Evolutionary conservation across 2,797 vertebrate species (phyloP).

Genomic region (Centropyge bicolor): DNA sequence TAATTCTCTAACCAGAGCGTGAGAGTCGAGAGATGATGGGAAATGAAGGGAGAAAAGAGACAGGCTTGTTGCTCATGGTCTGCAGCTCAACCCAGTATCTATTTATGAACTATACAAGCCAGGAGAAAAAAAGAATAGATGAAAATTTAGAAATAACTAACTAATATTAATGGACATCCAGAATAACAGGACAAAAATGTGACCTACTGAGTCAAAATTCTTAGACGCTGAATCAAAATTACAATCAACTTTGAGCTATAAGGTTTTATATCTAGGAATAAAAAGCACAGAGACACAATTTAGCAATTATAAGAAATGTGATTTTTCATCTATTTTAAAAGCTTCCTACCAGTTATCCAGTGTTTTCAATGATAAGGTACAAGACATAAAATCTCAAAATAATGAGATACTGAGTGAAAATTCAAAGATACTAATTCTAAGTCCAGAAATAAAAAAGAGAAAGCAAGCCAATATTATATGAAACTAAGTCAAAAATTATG

Average conservation of each 20-base stretch:
- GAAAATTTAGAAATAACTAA: not conserved
- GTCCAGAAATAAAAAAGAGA: no score
- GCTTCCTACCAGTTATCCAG: no score
- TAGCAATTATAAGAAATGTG: no score
- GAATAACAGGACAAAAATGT: not conserved
- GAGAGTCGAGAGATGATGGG: not conserved
- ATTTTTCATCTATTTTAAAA: no score
- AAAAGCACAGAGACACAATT: no score
- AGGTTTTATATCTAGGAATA: no score
- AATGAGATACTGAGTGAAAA: no score
- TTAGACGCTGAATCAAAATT: not conserved
- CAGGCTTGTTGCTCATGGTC: not conserved
- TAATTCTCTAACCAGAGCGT: not conserved
- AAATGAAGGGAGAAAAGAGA: not conserved
- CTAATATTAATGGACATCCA: not conserved
- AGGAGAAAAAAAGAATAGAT: not conserved
- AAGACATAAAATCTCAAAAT: no score
- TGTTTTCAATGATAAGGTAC: no score
- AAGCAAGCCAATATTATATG: no score
- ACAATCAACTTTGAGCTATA: not conserved
- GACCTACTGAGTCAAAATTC: not conserved
- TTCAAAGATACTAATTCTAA: no score
- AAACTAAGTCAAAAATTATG: no score
- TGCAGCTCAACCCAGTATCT: not conserved
- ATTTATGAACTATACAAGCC: not conserved